Base-by-base conservation (phyloP, 2,797 vertebrate species). In the Peromyscus eremicus region DNA sequence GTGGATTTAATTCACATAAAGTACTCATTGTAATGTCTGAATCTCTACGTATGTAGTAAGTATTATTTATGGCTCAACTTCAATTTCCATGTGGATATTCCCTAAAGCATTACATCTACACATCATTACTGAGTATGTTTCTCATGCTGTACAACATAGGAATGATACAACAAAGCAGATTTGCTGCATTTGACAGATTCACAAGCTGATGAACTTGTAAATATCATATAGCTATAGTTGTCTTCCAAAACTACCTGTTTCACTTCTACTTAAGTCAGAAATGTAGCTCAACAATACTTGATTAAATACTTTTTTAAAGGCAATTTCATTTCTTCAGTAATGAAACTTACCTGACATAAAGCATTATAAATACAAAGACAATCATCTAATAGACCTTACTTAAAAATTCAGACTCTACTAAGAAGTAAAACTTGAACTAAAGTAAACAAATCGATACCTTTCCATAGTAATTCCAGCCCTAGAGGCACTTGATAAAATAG, bases 391-490 rank as follows among this genome's bases (percentile, higher is more conserved):
- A 37, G 70, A 89, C 21, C 49, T 92, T 84, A 85, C 19, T 81
- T 86, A 95, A 92, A 91, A 97, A 57, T 25, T 71, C 57, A 81
- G 25, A 85, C 29, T 93, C 37, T 4, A 96, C 25, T 0, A 93
- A 68, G 32, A n/a, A 86, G 37, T 55, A 97, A 95, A 94, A 57
- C 27, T 66, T 92, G 19, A 82, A 4, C n/a, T 23, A 88, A 87
- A 83, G 43, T 90, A 92, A 60, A 97, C 83, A 84, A 95, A 82
- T 91, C 1, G 64, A 6, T 98, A 99, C 99, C 99, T 99, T 98
- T 99, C 99, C 98, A 99, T 99, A 98, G 96, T 99, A 97, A 99
- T 99, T 77, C 99, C 99, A 76, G 99, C 99, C 97, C 99, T 99
- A 6, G 99, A 99, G 17, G 99, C 99, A 89, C 99, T 99, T 94